A percentile compares a stretch with the other conserved stretches of the same genome.
phyloP scores from a whole-genome alignment of 2,888 invertebrate genomes.

The Cheilosia pagana region DNA sequence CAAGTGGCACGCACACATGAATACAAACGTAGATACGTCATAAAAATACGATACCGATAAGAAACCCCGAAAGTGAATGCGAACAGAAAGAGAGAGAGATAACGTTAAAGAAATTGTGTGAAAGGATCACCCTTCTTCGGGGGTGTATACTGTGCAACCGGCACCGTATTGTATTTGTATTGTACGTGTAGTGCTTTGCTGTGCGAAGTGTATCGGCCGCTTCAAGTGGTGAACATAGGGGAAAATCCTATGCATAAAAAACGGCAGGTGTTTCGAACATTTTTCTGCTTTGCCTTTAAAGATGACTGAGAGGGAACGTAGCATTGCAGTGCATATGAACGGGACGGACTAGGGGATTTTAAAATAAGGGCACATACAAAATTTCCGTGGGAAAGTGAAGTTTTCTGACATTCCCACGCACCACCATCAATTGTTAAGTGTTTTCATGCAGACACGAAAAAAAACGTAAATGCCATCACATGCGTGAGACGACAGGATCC shows the following conservation, averaged over 20 bases:
- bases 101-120: conserved; percentile 55
- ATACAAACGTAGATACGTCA: conserved; percentile 23
- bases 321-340: conserved; percentile 13
- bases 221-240: conserved; percentile 58
- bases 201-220: conserved; percentile 35
- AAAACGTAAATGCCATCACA: conserved; percentile 51
- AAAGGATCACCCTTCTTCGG: conserved; percentile 66
- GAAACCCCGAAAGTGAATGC: conserved; percentile 52
- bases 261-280: conserved; percentile 82
- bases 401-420: conserved; percentile 80
- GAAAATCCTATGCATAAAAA: conserved; percentile 79
- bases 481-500: conserved; percentile 51
- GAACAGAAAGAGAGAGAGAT: conserved; percentile 41
- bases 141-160: conserved; percentile 42
- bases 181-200: conserved; percentile 23
- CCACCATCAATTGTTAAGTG: conserved; percentile 61
- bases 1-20: conserved; percentile 43
- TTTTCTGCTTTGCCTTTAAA: conserved; percentile 37
- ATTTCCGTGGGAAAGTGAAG: conserved; percentile 80
- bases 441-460: conserved; percentile 37
- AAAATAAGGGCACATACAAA: conserved; percentile 54
- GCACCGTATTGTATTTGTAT: neutral
- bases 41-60: conserved; percentile 61
- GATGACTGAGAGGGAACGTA: conserved; percentile 24
- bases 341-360: conserved; percentile 35